Percentiles rank a stretch among this genome's conserved stretches.
Evolutionary conservation across 2,888 invertebrate species (phyloP).

Genomic region (Drosophila birchii): DNA sequence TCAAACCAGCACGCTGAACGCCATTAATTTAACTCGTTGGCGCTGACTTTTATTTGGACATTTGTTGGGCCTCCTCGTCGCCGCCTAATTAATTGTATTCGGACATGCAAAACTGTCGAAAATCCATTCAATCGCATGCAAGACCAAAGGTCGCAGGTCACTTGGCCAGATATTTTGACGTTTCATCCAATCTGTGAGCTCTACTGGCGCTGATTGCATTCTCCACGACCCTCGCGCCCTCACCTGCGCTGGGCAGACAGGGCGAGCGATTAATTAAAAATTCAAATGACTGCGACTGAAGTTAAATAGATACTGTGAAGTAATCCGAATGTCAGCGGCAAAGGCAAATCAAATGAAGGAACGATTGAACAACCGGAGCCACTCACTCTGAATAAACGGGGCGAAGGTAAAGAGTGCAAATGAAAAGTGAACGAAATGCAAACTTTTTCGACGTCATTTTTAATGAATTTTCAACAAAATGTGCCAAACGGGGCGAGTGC

Average conservation of each 20-base stretch:
- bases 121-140: slow-evolving; percentile 27
- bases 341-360: slow-evolving; percentile 57
- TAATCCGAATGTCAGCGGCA: slow-evolving; percentile 65
- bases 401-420: slow-evolving; percentile 34
- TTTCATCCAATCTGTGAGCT: slow-evolving; percentile 19
- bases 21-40: slow-evolving; percentile 59
- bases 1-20: slow-evolving; percentile 26
- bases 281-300: slow-evolving; percentile 72
- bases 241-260: slow-evolving; percentile 40
- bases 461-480: slow-evolving; percentile 80
- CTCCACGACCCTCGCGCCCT: slow-evolving; percentile 21
- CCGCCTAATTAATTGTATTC: slow-evolving; percentile 69
- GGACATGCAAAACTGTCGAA: slow-evolving; percentile 69
- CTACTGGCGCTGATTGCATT: slow-evolving; percentile 34
- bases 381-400: slow-evolving; percentile 55
- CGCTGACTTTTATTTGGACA: slow-evolving; percentile 70
- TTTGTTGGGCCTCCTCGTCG: slow-evolving; percentile 52
- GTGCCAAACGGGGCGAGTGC: slow-evolving; percentile 59
- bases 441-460: slow-evolving; percentile 74
- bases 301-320: slow-evolving; percentile 74
- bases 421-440: slow-evolving; percentile 48
- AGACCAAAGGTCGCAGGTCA: slow-evolving; percentile 42
- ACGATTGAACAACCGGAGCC: slow-evolving; percentile 38
- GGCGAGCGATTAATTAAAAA: slow-evolving; percentile 73
- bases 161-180: slow-evolving; percentile 46